These are phyloP conservation scores for Seira sanloemensis DNA, from an alignment of 2,888 invertebrate genomes.

Conservation along the genomic window DNA sequence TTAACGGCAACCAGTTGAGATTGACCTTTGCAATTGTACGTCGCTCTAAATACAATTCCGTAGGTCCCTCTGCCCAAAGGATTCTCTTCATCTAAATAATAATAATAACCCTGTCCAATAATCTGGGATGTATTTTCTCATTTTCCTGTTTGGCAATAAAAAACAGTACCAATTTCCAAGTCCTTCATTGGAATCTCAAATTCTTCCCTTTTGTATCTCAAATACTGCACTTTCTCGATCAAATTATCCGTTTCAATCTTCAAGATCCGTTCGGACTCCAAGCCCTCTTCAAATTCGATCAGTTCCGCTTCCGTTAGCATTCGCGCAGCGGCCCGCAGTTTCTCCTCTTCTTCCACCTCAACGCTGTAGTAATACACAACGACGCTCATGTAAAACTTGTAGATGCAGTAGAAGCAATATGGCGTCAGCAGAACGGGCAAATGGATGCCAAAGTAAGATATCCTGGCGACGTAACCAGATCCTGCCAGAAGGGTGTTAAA, in stretches of 20 bases:
- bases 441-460: slow-evolving; percentile 47
- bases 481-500: slow-evolving; percentile 25
- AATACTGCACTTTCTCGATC: slow-evolving; percentile 49
- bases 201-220: slow-evolving; percentile 52
- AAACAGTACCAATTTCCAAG: slow-evolving; percentile 27
- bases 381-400: slow-evolving; percentile 51
- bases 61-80: slow-evolving; percentile 50
- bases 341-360: slow-evolving; percentile 41
- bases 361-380: slow-evolving; percentile 47
- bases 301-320: slow-evolving; percentile 52
- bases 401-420: slow-evolving; percentile 49
- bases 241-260: slow-evolving; percentile 15
- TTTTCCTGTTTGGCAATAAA: not conserved
- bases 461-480: slow-evolving; percentile 45
- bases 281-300: slow-evolving; percentile 58
- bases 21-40: not conserved
- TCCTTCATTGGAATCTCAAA: slow-evolving; percentile 38
- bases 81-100: slow-evolving; percentile 11
- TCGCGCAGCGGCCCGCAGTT: slow-evolving; percentile 28
- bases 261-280: not conserved
- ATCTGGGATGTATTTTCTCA: not conserved
- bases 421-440: slow-evolving; percentile 27
- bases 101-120: not conserved
- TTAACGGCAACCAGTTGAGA: slow-evolving; percentile 44
- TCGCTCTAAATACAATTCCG: slow-evolving; percentile 52